Evolutionary conservation across 1,140 invertebrate species (phyloP).

Genomic region (Ceratosolen solmsi): DNA sequence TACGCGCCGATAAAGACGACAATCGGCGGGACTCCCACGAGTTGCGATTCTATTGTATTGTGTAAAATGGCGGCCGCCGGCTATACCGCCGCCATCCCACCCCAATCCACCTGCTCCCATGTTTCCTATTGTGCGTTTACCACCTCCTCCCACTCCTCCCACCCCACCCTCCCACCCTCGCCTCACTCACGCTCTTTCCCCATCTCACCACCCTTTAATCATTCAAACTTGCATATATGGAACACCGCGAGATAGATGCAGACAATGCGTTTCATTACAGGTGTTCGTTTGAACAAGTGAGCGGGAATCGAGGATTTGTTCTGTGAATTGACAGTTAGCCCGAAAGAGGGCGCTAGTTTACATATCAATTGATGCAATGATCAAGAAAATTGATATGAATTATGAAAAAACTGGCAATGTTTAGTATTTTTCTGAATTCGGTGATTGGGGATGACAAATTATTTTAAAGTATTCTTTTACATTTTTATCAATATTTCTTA

Average conservation of each 20-base stretch:
- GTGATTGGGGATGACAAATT: too few relatives aligned
- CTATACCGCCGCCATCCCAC: background rate
- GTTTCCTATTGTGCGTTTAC: background rate
- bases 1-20: background rate
- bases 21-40: too few relatives aligned
- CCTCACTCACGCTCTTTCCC: background rate
- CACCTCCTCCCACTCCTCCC: background rate
- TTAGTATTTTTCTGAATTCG: too few relatives aligned
- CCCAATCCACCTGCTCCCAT: background rate
- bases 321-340: background rate
- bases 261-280: background rate
- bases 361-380: too few relatives aligned
- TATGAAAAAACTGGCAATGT: too few relatives aligned
- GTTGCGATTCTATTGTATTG: background rate
- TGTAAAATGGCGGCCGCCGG: constrained; percentile 32
- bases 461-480: too few relatives aligned
- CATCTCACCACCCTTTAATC: background rate
- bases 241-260: too few relatives aligned
- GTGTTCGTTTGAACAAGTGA: constrained; percentile 17
- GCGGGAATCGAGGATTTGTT: background rate
- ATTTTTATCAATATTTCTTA: too few relatives aligned
- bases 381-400: too few relatives aligned
- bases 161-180: background rate
- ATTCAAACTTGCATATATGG: too few relatives aligned
- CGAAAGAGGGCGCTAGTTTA: background rate